phyloP scores from a whole-genome alignment of 2,797 vertebrate species.

The Geotria australis region DNA sequence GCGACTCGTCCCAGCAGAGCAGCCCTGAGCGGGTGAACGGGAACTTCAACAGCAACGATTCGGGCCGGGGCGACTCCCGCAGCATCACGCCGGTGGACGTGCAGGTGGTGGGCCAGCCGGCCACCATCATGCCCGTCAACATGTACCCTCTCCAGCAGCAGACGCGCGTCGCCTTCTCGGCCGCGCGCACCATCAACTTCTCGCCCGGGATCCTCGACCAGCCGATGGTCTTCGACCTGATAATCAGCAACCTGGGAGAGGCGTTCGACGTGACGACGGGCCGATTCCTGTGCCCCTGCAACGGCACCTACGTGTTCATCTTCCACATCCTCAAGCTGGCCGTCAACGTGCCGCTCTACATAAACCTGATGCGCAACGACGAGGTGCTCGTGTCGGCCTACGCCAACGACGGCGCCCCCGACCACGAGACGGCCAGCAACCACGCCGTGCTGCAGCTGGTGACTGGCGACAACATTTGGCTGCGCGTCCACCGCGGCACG shows the following conservation, averaged over 20 bases:
- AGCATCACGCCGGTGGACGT: constrained; percentile 37
- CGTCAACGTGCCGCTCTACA: constrained; percentile 63
- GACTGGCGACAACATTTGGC: constrained; percentile 81
- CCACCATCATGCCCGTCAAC: constrained; percentile 42
- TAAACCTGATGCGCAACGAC: constrained; percentile 90
- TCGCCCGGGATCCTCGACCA: constrained; percentile 83
- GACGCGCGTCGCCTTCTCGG: constrained; percentile 56
- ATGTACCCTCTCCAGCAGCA: constrained; percentile 50
- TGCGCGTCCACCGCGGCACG: constrained; percentile 65
- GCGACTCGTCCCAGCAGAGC: constrained; percentile 65
- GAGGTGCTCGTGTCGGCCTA: constrained; percentile 86
- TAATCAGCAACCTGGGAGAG: constrained; percentile 65
- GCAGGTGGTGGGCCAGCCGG: constrained; percentile 26
- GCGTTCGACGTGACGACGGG: constrained; percentile 59
- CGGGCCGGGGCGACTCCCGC: constrained; percentile 47
- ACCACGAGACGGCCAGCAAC: constrained; percentile 87
- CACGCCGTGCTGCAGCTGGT: constrained; percentile 65
- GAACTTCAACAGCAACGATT: constrained; percentile 38
- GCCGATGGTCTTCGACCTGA: constrained; percentile 64
- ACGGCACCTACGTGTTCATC: constrained; percentile 73
- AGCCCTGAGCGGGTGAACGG: constrained; percentile 47
- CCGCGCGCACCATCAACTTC: constrained; percentile 66
- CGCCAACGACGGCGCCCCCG: constrained; percentile 78
- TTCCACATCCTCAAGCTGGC: constrained; percentile 94
- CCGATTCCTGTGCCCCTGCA: constrained; percentile 55